phyloP scores from a whole-genome alignment of 2,888 invertebrate genomes.

The Rhagium mordax region DNA sequence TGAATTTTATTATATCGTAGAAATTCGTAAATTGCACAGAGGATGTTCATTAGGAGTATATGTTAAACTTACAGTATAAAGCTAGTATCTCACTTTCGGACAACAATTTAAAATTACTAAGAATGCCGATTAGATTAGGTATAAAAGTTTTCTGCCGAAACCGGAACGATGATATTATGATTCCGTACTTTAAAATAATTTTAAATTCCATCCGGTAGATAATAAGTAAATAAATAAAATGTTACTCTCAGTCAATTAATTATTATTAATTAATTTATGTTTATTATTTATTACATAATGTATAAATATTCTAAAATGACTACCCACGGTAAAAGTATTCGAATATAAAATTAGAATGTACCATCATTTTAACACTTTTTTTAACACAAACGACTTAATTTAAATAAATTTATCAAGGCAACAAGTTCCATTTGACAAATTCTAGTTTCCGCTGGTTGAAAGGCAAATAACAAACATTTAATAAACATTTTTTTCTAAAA shows the following conservation, averaged over 20 bases:
- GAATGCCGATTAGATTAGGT: background rate
- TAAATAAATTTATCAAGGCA: background rate
- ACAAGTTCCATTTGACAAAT: constrained; percentile 20
- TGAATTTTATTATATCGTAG: no score
- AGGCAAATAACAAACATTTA: background rate
- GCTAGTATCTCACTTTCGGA: no score
- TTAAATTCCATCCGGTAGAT: background rate
- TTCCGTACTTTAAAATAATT: no score
- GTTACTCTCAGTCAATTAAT: background rate
- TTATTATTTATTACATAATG: background rate
- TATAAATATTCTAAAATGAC: background rate
- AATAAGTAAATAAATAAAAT: background rate
- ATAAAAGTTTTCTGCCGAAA: background rate
- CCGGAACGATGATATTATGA: no score
- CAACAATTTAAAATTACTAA: background rate
- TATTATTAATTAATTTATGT: background rate
- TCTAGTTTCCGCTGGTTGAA: background rate
- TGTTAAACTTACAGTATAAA: no score
- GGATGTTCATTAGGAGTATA: no score
- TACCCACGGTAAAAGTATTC: background rate
- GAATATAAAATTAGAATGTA: background rate
- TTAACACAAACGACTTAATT: background rate
- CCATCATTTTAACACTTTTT: background rate
- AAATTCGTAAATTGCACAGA: no score
- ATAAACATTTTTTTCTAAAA: constrained; percentile 3